Evolutionary conservation across 2,797 vertebrate species (phyloP).

Genomic region (Danio jaintianensis): DNA sequence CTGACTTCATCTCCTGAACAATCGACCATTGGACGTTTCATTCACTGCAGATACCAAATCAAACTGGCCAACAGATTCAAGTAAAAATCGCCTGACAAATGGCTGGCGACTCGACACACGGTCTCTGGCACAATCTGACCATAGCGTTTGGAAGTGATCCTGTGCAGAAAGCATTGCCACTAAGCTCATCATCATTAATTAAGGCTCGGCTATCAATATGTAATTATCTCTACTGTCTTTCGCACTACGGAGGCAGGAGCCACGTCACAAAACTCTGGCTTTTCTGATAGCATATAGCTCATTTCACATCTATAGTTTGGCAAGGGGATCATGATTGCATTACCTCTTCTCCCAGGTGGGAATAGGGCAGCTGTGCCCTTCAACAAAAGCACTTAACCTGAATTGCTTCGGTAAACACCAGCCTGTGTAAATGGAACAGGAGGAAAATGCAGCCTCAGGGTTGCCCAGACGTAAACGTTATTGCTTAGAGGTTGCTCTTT

Average conservation of each 20-base stretch:
- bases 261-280: background rate
- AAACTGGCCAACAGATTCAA: constrained; percentile 69
- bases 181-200: constrained; percentile 78
- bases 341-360: constrained; percentile 72
- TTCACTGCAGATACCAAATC: constrained; percentile 62
- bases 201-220: constrained; percentile 79
- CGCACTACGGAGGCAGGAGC: constrained; percentile 54
- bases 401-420: constrained; percentile 73
- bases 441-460: constrained; percentile 30
- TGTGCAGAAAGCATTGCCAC: constrained; percentile 68
- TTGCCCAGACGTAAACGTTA: constrained; percentile 9
- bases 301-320: constrained; percentile 67
- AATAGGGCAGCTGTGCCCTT: constrained; percentile 62
- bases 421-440: constrained; percentile 44
- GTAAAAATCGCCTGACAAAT: constrained; percentile 69
- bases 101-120: constrained; percentile 55
- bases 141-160: constrained; percentile 65
- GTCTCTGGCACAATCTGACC: constrained; percentile 66
- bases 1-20: constrained; percentile 43
- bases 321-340: constrained; percentile 75
- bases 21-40: constrained; percentile 15
- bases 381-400: constrained; percentile 71
- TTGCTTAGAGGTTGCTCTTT: constrained; percentile 19
- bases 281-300: constrained; percentile 2
- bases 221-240: constrained; percentile 77